A percentile compares a stretch with the other conserved stretches of the same genome.
Conservation (phyloP, 2,797 vertebrate species). For the Enteromius viviparus region DNA sequence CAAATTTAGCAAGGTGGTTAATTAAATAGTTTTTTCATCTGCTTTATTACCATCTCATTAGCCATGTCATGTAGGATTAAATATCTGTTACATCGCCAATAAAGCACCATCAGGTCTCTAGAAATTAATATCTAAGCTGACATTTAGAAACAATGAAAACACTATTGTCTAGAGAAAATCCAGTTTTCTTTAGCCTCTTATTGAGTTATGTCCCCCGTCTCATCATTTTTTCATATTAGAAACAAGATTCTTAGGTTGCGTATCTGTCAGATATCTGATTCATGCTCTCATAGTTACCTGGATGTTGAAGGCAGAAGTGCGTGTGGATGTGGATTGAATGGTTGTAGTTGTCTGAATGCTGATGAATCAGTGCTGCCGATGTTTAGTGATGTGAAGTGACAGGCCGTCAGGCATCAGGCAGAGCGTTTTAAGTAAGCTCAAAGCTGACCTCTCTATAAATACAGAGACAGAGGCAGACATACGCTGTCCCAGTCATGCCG, state of each 20-base stretch:
- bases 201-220: background rate
- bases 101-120: background rate
- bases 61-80: background rate
- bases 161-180: background rate
- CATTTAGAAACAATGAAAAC: background rate
- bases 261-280: background rate
- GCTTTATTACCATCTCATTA: background rate
- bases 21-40: background rate
- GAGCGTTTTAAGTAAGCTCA: slow-evolving; percentile 22
- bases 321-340: slow-evolving; percentile 1
- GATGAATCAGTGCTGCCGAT: slow-evolving; percentile 7
- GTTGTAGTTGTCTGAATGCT: slow-evolving; percentile 16
- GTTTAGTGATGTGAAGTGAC: slow-evolving; percentile 24
- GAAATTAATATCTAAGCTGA: background rate
- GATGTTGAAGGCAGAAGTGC: background rate
- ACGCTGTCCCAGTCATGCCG: slow-evolving; percentile 27
- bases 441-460: slow-evolving; percentile 42
- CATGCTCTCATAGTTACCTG: background rate
- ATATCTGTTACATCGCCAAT: background rate
- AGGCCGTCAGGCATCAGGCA: slow-evolving; percentile 25
- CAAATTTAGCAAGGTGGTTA: background rate
- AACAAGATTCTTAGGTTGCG: background rate
- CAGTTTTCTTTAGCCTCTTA: background rate
- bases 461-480: background rate
- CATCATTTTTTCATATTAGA: background rate